Conservation (phyloP, 2,113 vertebrate species). For the Larimichthys crocea region DNA sequence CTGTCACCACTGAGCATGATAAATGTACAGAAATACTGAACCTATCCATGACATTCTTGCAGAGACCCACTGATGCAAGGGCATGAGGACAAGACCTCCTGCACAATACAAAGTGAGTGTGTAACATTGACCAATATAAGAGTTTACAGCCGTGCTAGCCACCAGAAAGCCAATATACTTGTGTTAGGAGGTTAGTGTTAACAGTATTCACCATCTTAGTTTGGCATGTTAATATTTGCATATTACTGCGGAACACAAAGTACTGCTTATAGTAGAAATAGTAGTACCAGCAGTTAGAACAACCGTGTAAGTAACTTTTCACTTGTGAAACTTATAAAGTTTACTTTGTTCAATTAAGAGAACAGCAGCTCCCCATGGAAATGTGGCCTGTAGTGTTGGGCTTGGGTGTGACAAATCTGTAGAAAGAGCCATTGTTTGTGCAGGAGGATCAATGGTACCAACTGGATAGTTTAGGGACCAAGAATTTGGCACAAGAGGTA, state of each 20-base stretch:
- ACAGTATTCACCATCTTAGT: background rate
- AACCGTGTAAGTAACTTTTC: no score
- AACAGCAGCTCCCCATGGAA: background rate
- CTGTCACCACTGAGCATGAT: slow-evolving; percentile 62
- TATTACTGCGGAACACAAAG: background rate
- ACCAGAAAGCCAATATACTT: background rate
- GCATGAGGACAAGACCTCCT: slow-evolving; percentile 19
- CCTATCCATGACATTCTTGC: slow-evolving; percentile 22
- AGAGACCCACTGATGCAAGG: slow-evolving; percentile 17
- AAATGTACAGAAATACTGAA: slow-evolving; percentile 58
- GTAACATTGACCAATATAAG: no score
- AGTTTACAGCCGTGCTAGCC: no score
- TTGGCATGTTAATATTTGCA: background rate
- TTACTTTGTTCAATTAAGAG: no score
- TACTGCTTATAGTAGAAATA: no score
- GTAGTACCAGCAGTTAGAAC: no score
- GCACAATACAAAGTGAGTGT: background rate
- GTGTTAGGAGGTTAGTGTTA: background rate
- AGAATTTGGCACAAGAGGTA: no score
- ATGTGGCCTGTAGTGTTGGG: background rate
- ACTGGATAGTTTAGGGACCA: no score
- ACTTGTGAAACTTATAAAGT: no score
- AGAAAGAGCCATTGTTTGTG: background rate
- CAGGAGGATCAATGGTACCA: no score
- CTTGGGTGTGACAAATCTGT: background rate